Evolutionary conservation across 2,797 vertebrate species (phyloP).

Genomic region (Sarcophilus harrisii): DNA sequence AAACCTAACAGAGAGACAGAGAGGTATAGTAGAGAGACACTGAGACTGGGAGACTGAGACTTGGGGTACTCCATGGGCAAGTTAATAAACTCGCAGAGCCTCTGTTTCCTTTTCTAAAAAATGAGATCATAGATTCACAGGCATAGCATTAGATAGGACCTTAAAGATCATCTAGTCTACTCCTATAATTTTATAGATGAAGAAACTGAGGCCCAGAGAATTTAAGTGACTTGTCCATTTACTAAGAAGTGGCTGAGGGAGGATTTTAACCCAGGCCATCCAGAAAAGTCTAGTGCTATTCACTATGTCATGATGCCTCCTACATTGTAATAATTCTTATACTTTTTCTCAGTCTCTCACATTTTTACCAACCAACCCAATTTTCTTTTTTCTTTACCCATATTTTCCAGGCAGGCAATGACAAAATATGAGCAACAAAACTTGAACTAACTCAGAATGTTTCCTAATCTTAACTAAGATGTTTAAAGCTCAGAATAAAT

Average conservation of each 20-base stretch:
- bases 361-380: not conserved
- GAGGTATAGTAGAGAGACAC: not conserved
- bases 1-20: not conserved
- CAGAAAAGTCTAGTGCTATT: not conserved
- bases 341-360: not conserved
- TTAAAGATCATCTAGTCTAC: not conserved
- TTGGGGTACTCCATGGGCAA: not conserved
- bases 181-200: not conserved
- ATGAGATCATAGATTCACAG: not conserved
- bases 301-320: not conserved
- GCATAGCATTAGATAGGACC: not conserved
- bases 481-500: not conserved
- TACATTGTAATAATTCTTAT: not conserved
- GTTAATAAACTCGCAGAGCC: not conserved
- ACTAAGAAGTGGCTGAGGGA: not conserved
- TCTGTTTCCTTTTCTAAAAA: not conserved
- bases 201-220: not conserved
- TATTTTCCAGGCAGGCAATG: not conserved
- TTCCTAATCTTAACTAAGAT: not conserved
- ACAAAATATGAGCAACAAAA: not conserved
- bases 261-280: not conserved
- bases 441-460: not conserved
- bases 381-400: not conserved
- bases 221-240: not conserved
- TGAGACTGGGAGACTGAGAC: not conserved